Conservation (phyloP, 2,113 vertebrate genomes). For the Nipponia nippon region DNA sequence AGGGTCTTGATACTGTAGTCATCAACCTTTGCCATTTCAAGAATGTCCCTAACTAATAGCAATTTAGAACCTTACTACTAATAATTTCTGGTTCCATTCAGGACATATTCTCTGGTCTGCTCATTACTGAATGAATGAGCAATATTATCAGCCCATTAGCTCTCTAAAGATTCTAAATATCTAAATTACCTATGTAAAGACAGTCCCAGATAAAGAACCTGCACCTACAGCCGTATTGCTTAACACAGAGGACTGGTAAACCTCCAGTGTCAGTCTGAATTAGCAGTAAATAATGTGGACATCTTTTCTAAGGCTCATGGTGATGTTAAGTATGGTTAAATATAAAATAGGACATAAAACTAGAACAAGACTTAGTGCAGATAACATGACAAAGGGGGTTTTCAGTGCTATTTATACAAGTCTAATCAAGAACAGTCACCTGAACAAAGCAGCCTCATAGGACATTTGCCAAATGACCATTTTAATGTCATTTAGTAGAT, state of each 20-base stretch:
- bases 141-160: background rate
- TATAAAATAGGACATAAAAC: background rate
- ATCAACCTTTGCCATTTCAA: background rate
- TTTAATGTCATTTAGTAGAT: slow-evolving; percentile 21
- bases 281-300: background rate
- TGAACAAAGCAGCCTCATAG: background rate
- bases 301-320: background rate
- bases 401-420: background rate
- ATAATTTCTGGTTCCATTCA: background rate
- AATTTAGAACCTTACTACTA: background rate
- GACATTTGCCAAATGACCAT: background rate
- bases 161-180: background rate
- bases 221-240: background rate
- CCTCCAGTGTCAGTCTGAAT: background rate
- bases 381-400: background rate
- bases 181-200: background rate
- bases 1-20: background rate
- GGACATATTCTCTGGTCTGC: background rate
- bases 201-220: background rate
- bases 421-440: background rate
- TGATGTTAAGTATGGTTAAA: background rate
- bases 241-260: background rate
- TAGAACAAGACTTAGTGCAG: background rate
- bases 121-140: background rate
- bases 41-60: background rate